These are phyloP conservation scores for Notiomystis cincta DNA, from an alignment of 2,113 vertebrate species.

Conservation along the genomic window DNA sequence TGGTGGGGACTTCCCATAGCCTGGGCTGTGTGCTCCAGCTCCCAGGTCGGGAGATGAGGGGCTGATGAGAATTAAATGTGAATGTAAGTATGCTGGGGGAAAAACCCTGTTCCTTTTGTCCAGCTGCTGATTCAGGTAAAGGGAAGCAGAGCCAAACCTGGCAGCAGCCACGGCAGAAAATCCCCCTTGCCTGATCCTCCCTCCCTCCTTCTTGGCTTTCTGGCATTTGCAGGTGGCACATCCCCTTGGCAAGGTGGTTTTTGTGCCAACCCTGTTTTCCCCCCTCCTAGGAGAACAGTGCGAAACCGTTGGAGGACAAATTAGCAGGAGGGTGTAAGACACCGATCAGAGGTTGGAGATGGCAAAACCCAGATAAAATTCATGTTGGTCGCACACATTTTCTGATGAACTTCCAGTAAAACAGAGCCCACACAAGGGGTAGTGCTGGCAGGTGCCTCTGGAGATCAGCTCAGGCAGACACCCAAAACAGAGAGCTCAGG, in stretches of 20 bases:
- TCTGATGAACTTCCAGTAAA: not conserved
- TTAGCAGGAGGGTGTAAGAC: not conserved
- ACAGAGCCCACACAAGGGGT: not conserved
- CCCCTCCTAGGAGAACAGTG: fast-evolving
- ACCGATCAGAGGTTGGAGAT: not conserved
- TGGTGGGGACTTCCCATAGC: not conserved
- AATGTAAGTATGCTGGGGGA: not conserved
- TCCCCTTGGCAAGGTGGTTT: fast-evolving
- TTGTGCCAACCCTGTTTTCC: not conserved
- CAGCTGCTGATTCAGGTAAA: not conserved
- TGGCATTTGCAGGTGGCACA: not conserved
- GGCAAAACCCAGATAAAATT: not conserved
- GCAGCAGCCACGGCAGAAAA: not conserved
- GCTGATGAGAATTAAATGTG: not conserved
- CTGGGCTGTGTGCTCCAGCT: not conserved
- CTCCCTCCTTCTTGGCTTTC: not conserved
- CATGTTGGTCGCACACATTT: not conserved
- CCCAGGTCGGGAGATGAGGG: fast-evolving
- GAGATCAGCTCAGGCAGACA: not conserved
- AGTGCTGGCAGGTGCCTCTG: not conserved
- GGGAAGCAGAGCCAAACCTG: not conserved
- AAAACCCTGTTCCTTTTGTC: not conserved
- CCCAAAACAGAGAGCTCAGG: not conserved
- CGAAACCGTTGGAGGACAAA: not conserved
- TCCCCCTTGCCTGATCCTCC: not conserved